Evolutionary conservation across 2,797 vertebrate genomes (phyloP).

Genomic region (Babyrousa celebensis): DNA sequence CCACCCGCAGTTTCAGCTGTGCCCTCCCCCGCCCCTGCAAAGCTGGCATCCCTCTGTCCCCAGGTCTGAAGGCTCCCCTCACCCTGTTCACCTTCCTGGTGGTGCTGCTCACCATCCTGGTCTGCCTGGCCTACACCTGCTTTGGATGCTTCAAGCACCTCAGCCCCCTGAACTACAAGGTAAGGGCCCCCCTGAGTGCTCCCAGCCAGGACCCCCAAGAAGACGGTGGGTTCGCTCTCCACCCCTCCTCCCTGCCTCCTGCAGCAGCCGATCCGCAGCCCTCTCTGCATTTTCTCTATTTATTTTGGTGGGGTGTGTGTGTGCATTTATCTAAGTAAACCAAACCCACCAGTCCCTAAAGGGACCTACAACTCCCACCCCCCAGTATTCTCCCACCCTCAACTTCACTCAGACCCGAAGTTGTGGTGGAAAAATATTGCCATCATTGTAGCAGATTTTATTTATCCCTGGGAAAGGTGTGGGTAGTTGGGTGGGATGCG

Average conservation of each 20-base stretch:
- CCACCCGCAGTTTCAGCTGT: neutral
- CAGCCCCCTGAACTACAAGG: conserved; percentile 96
- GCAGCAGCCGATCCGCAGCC: neutral
- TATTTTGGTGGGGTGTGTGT: too few relatives aligned
- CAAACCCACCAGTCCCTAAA: too few relatives aligned
- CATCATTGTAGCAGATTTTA: neutral
- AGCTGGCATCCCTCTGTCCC: conserved; percentile 52
- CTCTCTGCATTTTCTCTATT: neutral
- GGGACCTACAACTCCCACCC: too few relatives aligned
- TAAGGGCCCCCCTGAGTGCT: conserved; percentile 74
- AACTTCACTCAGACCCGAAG: too few relatives aligned
- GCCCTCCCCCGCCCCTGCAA: neutral
- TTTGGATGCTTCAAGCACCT: conserved; percentile 97
- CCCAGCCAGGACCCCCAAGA: neutral
- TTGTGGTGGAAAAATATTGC: too few relatives aligned
- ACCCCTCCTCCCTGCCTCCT: neutral
- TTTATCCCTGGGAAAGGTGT: neutral
- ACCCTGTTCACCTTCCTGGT: conserved; percentile 96
- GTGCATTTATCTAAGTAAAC: too few relatives aligned
- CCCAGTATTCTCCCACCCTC: too few relatives aligned
- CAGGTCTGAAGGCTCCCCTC: conserved; percentile 94
- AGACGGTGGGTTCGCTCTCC: neutral
- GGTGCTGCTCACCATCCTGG: conserved; percentile 93
- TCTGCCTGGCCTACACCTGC: conserved; percentile 94
- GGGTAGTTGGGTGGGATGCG: neutral